These are phyloP conservation scores for Netelia fuscicornis DNA, from an alignment of 2,888 invertebrate species.

Conservation along the genomic window DNA sequence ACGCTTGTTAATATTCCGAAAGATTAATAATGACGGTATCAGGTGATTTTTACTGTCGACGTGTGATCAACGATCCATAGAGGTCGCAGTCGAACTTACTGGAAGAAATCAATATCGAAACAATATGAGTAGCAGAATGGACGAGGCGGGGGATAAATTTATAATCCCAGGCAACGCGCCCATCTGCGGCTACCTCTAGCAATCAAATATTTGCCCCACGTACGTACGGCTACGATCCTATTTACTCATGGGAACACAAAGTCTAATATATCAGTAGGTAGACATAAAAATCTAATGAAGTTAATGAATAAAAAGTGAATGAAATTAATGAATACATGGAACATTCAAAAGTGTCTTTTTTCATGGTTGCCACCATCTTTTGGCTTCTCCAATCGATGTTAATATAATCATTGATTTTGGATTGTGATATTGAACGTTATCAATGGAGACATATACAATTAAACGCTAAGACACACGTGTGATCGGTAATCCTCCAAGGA, in stretches of 20 bases:
- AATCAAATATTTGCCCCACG: slow-evolving; percentile 15
- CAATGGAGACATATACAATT: background rate
- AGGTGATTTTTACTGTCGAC: no score
- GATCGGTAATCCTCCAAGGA: slow-evolving; percentile 35
- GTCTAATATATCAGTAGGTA: background rate
- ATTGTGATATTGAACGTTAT: background rate
- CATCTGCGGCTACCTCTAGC: slow-evolving; percentile 15
- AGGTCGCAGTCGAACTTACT: background rate
- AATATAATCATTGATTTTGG: background rate
- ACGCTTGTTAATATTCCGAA: no score
- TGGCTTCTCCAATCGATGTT: no score
- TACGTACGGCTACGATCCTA: background rate
- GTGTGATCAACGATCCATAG: background rate
- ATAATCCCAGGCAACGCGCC: slow-evolving; percentile 10
- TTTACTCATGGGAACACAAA: slow-evolving; percentile 7
- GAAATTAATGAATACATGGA: no score
- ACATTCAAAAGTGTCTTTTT: background rate
- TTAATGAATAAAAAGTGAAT: no score
- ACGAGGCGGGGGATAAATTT: slow-evolving; percentile 35
- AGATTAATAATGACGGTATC: no score
- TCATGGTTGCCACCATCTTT: background rate
- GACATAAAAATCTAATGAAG: no score
- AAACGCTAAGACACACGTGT: background rate
- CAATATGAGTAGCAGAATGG: slow-evolving; percentile 9
- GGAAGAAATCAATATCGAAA: background rate